These are phyloP conservation scores for Anomalospiza imberbis DNA, from an alignment of 2,797 vertebrate genomes.

Conservation along the genomic window DNA sequence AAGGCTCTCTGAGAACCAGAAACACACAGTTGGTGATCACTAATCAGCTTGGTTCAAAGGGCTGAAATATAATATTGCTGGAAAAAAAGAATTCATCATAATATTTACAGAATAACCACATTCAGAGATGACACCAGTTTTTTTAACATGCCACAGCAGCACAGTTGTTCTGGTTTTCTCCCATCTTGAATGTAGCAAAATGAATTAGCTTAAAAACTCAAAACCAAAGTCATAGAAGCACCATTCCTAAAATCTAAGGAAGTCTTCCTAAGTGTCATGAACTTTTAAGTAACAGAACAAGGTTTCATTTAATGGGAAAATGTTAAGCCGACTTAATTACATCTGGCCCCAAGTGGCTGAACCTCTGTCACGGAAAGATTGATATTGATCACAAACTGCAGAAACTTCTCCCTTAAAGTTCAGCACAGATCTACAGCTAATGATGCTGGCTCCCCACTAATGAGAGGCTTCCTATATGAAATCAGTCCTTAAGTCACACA, in stretches of 20 bases:
- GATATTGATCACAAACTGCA: background rate
- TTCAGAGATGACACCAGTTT: background rate
- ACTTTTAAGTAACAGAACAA: background rate
- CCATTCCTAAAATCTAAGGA: background rate
- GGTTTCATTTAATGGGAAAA: background rate
- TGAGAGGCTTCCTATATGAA: background rate
- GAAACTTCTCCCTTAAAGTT: background rate
- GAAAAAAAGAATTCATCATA: background rate
- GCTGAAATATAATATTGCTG: background rate
- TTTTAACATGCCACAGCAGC: background rate
- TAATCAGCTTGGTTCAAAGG: background rate
- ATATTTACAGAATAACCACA: background rate
- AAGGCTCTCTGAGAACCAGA: background rate
- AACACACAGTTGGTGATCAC: background rate
- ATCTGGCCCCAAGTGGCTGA: background rate
- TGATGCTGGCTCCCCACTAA: background rate
- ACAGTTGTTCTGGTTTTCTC: background rate
- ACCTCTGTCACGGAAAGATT: background rate
- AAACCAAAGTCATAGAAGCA: background rate
- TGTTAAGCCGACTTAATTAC: background rate
- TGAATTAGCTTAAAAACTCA: background rate
- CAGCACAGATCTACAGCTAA: background rate
- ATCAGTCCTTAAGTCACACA: background rate
- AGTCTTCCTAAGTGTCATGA: background rate
- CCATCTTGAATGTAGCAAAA: background rate